These are phyloP conservation scores for Arremon aurantiirostris DNA, from an alignment of 2,797 vertebrate genomes.

Conservation along the genomic window DNA sequence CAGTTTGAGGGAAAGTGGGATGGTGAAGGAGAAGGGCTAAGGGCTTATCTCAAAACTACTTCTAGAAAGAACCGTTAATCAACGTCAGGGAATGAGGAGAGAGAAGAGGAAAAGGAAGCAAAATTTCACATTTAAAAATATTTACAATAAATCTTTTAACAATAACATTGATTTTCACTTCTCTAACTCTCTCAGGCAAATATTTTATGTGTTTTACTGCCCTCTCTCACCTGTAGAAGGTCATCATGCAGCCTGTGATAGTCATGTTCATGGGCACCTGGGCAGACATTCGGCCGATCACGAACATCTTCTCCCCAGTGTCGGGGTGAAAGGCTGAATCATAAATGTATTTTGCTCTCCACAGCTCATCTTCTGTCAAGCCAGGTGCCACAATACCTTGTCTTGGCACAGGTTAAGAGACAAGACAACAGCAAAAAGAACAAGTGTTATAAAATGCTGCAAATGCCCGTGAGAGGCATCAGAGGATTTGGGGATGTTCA, in stretches of 20 bases:
- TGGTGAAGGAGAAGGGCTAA: neutral
- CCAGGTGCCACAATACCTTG: conserved; percentile 86
- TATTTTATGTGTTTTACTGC: neutral
- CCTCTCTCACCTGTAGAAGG: conserved; percentile 89
- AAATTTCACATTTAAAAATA: neutral
- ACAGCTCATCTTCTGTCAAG: conserved; percentile 93
- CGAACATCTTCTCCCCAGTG: conserved; percentile 96
- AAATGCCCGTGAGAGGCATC: neutral
- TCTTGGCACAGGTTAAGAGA: conserved; percentile 66
- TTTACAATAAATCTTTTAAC: neutral
- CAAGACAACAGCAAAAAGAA: neutral
- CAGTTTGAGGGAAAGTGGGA: neutral
- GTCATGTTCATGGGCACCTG: conserved; percentile 99
- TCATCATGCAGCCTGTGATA: conserved; percentile 99
- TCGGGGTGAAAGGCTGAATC: conserved; percentile 98
- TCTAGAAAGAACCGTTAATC: neutral
- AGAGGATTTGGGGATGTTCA: neutral
- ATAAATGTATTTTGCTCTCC: conserved; percentile 95
- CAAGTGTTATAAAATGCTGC: neutral
- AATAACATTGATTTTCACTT: neutral
- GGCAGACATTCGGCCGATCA: conserved; percentile 97
- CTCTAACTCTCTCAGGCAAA: neutral
- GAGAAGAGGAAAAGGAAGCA: neutral
- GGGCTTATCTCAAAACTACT: neutral
- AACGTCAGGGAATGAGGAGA: neutral